These are phyloP conservation scores for Archivesica marissinica DNA, from an alignment of 1,140 invertebrate genomes.

Conservation along the genomic window DNA sequence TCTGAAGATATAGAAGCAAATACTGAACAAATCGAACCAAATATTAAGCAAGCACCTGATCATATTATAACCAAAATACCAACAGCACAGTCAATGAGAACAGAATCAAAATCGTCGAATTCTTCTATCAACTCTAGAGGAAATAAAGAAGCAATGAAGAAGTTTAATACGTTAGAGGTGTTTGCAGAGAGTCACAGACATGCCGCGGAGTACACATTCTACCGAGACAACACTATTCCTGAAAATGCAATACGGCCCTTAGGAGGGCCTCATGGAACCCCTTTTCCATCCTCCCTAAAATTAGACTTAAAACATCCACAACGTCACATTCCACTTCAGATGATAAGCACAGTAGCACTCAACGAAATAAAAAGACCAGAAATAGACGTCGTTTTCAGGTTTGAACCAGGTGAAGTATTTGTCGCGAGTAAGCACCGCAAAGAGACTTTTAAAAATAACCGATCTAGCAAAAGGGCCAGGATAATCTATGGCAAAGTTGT, in stretches of 20 bases:
- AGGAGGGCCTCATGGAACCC: background rate
- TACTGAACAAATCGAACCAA: background rate
- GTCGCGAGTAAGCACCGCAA: background rate
- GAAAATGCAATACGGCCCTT: background rate
- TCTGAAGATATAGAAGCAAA: background rate
- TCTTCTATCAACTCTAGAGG: background rate
- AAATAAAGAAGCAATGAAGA: slow-evolving; percentile 47
- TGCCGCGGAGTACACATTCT: background rate
- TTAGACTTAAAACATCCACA: slow-evolving; percentile 16
- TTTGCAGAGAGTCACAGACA: slow-evolving; percentile 42
- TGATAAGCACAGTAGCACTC: background rate
- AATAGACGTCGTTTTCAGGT: slow-evolving; percentile 48
- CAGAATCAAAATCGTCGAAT: slow-evolving; percentile 22
- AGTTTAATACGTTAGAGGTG: slow-evolving; percentile 55
- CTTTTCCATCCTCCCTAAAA: background rate
- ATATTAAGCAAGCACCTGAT: background rate
- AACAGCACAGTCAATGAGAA: slow-evolving; percentile 34
- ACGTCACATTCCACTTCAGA: background rate
- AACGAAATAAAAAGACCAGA: background rate
- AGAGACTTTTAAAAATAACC: background rate
- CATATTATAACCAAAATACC: slow-evolving; percentile 50
- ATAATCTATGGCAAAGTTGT: slow-evolving; percentile 51
- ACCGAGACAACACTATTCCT: background rate
- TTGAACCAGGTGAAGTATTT: slow-evolving; percentile 56
- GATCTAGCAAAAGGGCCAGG: slow-evolving; percentile 46